phyloP scores from a whole-genome alignment of 1,140 invertebrate species.

The Anagrus nilaparvatae region DNA sequence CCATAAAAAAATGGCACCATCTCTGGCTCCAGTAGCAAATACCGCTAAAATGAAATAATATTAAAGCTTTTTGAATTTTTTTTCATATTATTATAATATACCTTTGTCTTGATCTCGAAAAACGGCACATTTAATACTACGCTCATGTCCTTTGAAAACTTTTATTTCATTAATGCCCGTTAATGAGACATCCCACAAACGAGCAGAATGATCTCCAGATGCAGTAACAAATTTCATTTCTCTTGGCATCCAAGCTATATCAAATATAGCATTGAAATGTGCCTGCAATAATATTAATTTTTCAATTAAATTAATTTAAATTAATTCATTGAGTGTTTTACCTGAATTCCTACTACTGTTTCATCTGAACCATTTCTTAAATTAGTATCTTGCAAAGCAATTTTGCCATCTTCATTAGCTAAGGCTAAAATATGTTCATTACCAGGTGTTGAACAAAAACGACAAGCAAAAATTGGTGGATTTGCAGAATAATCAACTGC shows the following conservation, averaged over 20 bases:
- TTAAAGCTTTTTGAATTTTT: background rate
- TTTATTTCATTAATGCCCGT: conserved; percentile 40
- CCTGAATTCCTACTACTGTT: conserved; percentile 20
- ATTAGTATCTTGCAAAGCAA: conserved; percentile 51
- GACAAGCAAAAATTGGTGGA: conserved; percentile 38
- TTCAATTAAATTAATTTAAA: conserved; percentile 10
- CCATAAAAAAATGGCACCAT: conserved; percentile 77
- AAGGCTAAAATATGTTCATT: conserved; percentile 65
- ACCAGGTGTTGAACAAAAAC: conserved; percentile 39
- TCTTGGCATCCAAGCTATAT: conserved; percentile 70
- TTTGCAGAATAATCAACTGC: conserved; percentile 24
- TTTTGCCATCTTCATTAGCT: conserved; percentile 76
- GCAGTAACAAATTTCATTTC: conserved; percentile 69
- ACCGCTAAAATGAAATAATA: conserved; percentile 43
- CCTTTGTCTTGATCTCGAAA: conserved; percentile 56
- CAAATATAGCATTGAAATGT: conserved; percentile 84
- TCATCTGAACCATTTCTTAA: conserved; percentile 15
- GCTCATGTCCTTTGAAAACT: conserved; percentile 60
- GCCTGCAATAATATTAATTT: conserved; percentile 39
- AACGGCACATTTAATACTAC: conserved; percentile 68
- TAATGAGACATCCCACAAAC: conserved; percentile 57
- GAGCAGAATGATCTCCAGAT: conserved; percentile 72
- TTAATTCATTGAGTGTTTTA: conserved; percentile 7
- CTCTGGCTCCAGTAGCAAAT: conserved; percentile 75
- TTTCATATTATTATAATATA: conserved; percentile 19